These are phyloP conservation scores for Falcaria lacertinaria DNA, from an alignment of 2,888 invertebrate genomes.

Conservation along the genomic window DNA sequence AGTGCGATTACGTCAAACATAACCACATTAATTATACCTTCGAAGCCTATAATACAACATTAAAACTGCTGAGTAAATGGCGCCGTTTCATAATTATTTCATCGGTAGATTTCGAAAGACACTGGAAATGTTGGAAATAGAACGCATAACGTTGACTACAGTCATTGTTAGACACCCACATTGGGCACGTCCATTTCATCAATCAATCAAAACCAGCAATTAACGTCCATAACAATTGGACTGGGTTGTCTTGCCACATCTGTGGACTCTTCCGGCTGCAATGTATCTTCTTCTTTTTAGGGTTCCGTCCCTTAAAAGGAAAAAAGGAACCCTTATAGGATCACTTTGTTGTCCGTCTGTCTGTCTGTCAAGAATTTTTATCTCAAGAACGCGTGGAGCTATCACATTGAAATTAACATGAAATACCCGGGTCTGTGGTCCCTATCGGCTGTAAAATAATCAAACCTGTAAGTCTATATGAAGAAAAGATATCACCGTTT, in stretches of 20 bases:
- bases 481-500: no score
- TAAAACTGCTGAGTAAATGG: neutral
- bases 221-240: slow-evolving; percentile 34
- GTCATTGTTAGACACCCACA: slow-evolving; percentile 41
- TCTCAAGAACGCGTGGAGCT: no score
- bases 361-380: no score
- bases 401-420: no score
- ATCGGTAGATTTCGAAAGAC: slow-evolving; percentile 9
- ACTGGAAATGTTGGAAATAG: slow-evolving; percentile 31
- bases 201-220: slow-evolving; percentile 44
- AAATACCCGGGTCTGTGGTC: no score
- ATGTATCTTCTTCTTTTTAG: neutral
- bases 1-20: neutral
- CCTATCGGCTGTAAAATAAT: no score
- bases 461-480: no score
- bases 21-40: neutral
- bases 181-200: slow-evolving; percentile 30
- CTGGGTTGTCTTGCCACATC: slow-evolving; percentile 8
- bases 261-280: slow-evolving; percentile 10
- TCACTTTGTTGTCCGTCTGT: no score
- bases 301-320: no score
- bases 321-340: no score
- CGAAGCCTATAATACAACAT: neutral
- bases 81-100: neutral
- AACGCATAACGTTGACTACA: slow-evolving; percentile 32